These are phyloP conservation scores for Tiaroga cobitis DNA, from an alignment of 2,797 vertebrate genomes.

Conservation along the genomic window DNA sequence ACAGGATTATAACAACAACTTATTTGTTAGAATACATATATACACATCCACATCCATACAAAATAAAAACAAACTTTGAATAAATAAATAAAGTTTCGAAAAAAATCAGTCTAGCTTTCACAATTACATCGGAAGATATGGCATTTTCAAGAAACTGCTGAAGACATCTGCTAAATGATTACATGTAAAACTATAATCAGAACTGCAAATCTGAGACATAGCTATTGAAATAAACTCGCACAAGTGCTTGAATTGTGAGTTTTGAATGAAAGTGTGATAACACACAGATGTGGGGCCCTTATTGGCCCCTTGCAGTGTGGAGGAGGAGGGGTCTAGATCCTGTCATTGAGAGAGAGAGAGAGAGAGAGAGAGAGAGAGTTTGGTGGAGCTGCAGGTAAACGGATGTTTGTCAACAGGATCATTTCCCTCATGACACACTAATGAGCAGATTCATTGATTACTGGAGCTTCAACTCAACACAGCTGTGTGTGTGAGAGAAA, in stretches of 20 bases:
- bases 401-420: constrained; percentile 58
- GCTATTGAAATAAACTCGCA: constrained; percentile 15
- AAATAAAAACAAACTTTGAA: not conserved
- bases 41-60: not conserved
- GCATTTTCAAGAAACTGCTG: no score
- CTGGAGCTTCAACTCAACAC: not conserved
- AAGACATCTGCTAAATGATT: no score
- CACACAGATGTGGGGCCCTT: constrained; percentile 53
- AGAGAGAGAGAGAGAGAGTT: constrained; percentile 31
- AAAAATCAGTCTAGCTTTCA: not conserved
- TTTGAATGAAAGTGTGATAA: constrained; percentile 76
- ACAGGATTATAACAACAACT: not conserved
- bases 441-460: constrained; percentile 30
- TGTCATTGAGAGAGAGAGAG: constrained; percentile 66
- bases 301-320: constrained; percentile 62
- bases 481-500: not conserved
- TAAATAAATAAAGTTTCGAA: not conserved
- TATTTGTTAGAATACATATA: not conserved
- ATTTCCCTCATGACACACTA: constrained; percentile 58
- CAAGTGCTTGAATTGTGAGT: constrained; percentile 62
- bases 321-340: constrained; percentile 71
- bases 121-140: no score
- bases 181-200: not conserved
- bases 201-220: not conserved
- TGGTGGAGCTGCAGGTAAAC: constrained; percentile 79